These are phyloP conservation scores for Lucifuga dentata DNA, from an alignment of 2,113 vertebrate species.

Conservation along the genomic window DNA sequence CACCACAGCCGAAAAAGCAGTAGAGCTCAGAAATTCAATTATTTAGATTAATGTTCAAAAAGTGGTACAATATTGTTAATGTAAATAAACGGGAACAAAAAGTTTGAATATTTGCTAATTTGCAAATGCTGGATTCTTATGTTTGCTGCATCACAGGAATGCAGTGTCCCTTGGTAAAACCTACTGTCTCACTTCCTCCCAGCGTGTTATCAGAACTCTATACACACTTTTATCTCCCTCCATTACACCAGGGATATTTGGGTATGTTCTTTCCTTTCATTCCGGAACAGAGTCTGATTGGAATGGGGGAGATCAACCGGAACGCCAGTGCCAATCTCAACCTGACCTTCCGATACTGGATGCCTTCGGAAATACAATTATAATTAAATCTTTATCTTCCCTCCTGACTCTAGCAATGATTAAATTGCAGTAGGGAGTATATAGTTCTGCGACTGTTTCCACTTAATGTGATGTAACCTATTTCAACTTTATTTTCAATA, in stretches of 20 bases:
- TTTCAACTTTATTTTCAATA: slow-evolving; percentile 25
- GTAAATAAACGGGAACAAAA: background rate
- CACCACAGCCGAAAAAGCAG: too few relatives aligned
- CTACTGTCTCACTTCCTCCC: slow-evolving; percentile 35
- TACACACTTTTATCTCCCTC: slow-evolving; percentile 39
- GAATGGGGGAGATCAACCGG: slow-evolving; percentile 42
- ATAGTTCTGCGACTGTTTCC: slow-evolving; percentile 33
- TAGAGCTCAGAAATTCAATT: background rate
- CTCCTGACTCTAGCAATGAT: slow-evolving; percentile 41
- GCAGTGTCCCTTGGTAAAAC: slow-evolving; percentile 19
- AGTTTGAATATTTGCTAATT: background rate
- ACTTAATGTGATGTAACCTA: slow-evolving; percentile 36
- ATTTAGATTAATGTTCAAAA: background rate
- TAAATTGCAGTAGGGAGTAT: slow-evolving; percentile 37
- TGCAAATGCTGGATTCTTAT: background rate
- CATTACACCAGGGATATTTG: slow-evolving; percentile 42
- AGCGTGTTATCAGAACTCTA: slow-evolving; percentile 46
- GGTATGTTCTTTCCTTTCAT: slow-evolving; percentile 42
- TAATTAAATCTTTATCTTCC: slow-evolving; percentile 65
- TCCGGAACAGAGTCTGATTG: slow-evolving; percentile 38
- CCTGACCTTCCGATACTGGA: slow-evolving; percentile 62
- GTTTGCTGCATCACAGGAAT: slow-evolving; percentile 3
- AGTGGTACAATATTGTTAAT: background rate
- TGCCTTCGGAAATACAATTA: slow-evolving; percentile 48
- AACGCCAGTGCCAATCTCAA: slow-evolving; percentile 55